phyloP scores from a whole-genome alignment of 1,140 invertebrate species.

The Diorhabda elongata region DNA sequence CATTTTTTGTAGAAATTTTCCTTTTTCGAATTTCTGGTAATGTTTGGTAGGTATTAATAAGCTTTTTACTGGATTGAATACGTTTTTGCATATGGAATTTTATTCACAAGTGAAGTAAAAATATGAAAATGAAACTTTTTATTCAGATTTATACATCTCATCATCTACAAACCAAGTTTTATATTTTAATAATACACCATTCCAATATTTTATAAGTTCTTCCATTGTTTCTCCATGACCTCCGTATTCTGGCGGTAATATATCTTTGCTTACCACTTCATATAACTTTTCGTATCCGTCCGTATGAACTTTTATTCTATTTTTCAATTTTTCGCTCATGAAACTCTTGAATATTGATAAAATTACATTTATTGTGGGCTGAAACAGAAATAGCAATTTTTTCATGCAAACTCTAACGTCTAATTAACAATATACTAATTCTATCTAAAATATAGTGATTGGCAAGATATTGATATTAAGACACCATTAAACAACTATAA shows the following conservation, averaged over 20 bases:
- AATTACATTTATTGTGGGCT: conserved; percentile 51
- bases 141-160: conserved; percentile 51
- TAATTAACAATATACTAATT: too few relatives aligned
- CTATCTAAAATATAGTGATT: too few relatives aligned
- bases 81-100: too few relatives aligned
- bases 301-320: conserved; percentile 53
- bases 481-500: too few relatives aligned
- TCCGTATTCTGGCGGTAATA: conserved; percentile 57
- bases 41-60: too few relatives aligned
- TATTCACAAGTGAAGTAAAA: neutral
- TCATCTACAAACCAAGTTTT: conserved; percentile 54
- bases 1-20: too few relatives aligned
- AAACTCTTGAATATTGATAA: conserved; percentile 65
- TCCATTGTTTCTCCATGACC: conserved; percentile 52
- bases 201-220: conserved; percentile 56
- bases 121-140: neutral
- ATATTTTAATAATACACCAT: conserved; percentile 48
- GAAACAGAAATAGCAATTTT: neutral
- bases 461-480: too few relatives aligned
- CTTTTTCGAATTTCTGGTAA: too few relatives aligned
- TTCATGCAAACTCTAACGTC: too few relatives aligned
- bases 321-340: conserved; percentile 63
- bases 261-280: conserved; percentile 46
- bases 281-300: conserved; percentile 45
- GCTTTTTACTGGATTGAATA: too few relatives aligned